Percentiles rank a stretch among this genome's conserved stretches.
Evolutionary conservation across 2,113 vertebrate genomes (phyloP).

Genomic region (Polyodon spathula): DNA sequence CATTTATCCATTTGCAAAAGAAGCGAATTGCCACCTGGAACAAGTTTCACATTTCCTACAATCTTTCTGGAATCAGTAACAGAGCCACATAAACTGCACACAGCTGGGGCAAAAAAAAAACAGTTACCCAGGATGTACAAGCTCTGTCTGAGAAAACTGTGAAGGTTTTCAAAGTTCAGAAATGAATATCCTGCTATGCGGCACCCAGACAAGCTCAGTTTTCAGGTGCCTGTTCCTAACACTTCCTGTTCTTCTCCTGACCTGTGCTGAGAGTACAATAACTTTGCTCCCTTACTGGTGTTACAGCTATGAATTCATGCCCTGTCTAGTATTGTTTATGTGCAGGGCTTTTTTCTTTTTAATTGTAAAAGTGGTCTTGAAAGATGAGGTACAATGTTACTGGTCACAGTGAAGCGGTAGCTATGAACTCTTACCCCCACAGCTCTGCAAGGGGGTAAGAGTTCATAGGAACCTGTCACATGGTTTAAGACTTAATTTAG

Average conservation of each 20-base stretch:
- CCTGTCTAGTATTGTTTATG: too few species aligned
- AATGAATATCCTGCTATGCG: slow-evolving; percentile 7
- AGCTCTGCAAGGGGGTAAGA: too few species aligned
- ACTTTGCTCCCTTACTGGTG: too few species aligned
- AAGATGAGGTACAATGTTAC: too few species aligned
- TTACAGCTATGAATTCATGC: too few species aligned
- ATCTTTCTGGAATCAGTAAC: slow-evolving; percentile 36
- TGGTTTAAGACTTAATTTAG: too few species aligned
- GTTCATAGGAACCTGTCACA: too few species aligned
- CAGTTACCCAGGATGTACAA: slow-evolving; percentile 14
- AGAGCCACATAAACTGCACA: slow-evolving; percentile 31
- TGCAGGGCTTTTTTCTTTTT: too few species aligned
- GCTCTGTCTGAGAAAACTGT: slow-evolving; percentile 19
- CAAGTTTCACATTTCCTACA: slow-evolving; percentile 53
- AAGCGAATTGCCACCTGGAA: slow-evolving; percentile 43
- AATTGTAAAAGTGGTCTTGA: too few species aligned
- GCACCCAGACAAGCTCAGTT: not conserved
- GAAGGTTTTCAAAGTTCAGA: slow-evolving; percentile 11
- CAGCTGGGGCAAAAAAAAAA: slow-evolving; percentile 30
- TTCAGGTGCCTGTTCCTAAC: slow-evolving; percentile 11
- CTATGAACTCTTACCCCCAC: too few species aligned
- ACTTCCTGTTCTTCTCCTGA: slow-evolving; percentile 1
- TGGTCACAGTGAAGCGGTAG: too few species aligned
- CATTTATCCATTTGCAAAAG: slow-evolving; percentile 25
- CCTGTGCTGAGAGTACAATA: not conserved